Base-by-base conservation (phyloP, 35 echinoderm and acorn worm genomes). In the Apostichopus japonicus region DNA sequence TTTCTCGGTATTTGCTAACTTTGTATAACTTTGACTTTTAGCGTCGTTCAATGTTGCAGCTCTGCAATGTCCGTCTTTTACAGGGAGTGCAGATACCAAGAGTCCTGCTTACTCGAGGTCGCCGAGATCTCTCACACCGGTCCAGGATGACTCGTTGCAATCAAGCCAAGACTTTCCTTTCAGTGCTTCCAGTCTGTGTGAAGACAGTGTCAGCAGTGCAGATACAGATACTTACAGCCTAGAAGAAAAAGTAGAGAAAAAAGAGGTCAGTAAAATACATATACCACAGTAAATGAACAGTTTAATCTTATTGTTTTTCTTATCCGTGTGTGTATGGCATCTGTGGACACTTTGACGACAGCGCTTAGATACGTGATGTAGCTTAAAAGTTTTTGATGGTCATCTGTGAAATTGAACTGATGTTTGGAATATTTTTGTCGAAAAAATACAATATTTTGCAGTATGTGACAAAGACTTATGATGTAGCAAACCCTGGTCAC, bases 181-280 rank as follows among this genome's bases (percentile, higher is more conserved):
- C 77, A 94, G 93, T 94, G 90, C 93, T 80, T 94, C 93, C 88
- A 94, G 93, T 65, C 70, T 95, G n/a, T 72, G 90, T 72, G 86
- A 94, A 75, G 93, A 90, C 87, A 94, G 93, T 72, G 24, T 93
- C 62, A 93, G 81, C 11, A 93, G 92, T 77, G 92, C 92, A 22
- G 92, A 93, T 53, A 86, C 81, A 56, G 92, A 93, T 24, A 91
- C 77, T 55, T 56, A 78, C 90, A 91, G 90, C 61, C 24, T 91
- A 78, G 90, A 91, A 59, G 90, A 91, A 17, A 91, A 91, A 79
- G 15, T 24, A 4, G 71, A 86, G 23, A 83, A 86, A 81, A 75
- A 84, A 93, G 92, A 93, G 65, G 92, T 72, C 19, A 86, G 90
- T 75, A n/a, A 6, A 75, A 11, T 10, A 61, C 8, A 61, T 61